phyloP scores from a whole-genome alignment of 2,888 invertebrate genomes.

The Ephialtes manifestator region DNA sequence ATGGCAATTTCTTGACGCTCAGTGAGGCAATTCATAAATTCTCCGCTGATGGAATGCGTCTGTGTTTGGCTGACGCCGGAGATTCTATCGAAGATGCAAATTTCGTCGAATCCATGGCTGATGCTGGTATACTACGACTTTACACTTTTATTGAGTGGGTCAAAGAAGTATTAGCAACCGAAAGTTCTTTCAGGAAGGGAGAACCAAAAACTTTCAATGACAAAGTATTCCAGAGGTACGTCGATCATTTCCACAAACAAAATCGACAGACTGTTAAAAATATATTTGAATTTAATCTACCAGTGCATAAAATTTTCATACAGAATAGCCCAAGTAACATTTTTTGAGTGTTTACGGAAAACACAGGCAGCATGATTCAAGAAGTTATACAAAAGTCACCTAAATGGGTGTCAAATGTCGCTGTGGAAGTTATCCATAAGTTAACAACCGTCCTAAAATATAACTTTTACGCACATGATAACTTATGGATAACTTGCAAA shows the following conservation, averaged over 20 bases:
- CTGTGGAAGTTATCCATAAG: no score
- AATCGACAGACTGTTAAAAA: slow-evolving; percentile 1
- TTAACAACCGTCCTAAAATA: no score
- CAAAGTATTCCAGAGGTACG: slow-evolving; percentile 91
- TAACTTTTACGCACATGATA: no score
- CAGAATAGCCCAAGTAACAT: no score
- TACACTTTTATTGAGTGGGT: slow-evolving; percentile 99
- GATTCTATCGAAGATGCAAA: slow-evolving; percentile 99
- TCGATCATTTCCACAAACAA: neutral
- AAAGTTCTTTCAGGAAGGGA: slow-evolving; percentile 88
- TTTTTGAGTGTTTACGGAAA: no score
- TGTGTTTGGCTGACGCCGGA: slow-evolving; percentile 98
- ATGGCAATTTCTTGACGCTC: slow-evolving; percentile 98
- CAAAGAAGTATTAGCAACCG: slow-evolving; percentile 92
- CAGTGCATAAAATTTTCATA: no score
- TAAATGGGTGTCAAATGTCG: no score
- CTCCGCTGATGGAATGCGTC: slow-evolving; percentile 98
- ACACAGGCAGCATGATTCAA: no score
- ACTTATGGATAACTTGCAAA: no score
- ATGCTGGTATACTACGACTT: slow-evolving; percentile 96
- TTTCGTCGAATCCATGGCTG: slow-evolving; percentile 97
- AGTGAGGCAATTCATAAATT: slow-evolving; percentile 96
- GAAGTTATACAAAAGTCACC: no score
- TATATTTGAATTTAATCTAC: neutral
- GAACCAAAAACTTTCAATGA: slow-evolving; percentile 92